Base-by-base conservation (phyloP, 37 sponge, comb jelly and placozoan genomes). In the Petrosia ficiformis region DNA sequence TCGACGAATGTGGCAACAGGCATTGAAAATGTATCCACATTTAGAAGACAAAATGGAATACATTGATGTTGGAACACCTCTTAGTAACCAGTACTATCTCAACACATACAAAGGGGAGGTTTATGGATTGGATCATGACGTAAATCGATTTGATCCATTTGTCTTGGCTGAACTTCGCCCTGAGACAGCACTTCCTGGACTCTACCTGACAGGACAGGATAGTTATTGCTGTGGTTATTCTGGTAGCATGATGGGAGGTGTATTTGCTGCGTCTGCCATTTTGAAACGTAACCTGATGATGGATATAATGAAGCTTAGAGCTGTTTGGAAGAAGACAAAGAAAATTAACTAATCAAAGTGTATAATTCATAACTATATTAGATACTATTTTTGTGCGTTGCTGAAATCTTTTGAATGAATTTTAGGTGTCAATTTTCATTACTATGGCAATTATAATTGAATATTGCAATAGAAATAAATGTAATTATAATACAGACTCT, bases 161-260 rank as follows among this genome's bases (percentile, higher is more conserved):
- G 58, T 57, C 29, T 58, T 78, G 42, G 73, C 88, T 8, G 44
- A 66, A 2, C 76, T 96, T 24, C 86, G 91, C 0, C 88, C 94
- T 6, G 82, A 86, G 40, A 87, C 88, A 1, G 78, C 80, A 0
- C 35, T 93, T 16, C 72, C 83, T 58, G 97, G 97, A 0, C 73
- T 96, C 32, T 93, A 74, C 71, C 77, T 96, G 65, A 90, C 94
- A 25, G 97, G 97, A 2, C 97, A 96, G 79, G 97, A 96, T 56
- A 78, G 87, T 33, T 39, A 83, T 19, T 65, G 57, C 11, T 89
- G 91, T 81, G 97, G 97, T 30, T 89, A 93, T 39, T 44, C 77
- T 38, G 93, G 93, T 2, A 91, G 90, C 41, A 71, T 96, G 78
- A 44, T 67, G 31, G 93, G 94, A 42, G 91, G 97, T 0, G 69